These are phyloP conservation scores for Leptinotarsa texana DNA, from an alignment of 1,140 invertebrate genomes.

Conservation along the genomic window DNA sequence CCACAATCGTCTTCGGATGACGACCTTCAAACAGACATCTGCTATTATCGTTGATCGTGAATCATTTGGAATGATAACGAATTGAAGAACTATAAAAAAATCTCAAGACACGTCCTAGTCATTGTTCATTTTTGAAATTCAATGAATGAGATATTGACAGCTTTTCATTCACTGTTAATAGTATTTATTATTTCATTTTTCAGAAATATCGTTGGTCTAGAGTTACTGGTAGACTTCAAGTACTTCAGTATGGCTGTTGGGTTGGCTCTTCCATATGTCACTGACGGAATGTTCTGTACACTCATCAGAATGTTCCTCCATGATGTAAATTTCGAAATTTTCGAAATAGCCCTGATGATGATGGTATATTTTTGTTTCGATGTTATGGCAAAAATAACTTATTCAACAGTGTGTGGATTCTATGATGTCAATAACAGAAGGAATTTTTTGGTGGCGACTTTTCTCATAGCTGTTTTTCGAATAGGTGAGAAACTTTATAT, in stretches of 20 bases:
- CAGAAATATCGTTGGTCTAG: neutral
- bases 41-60: no score
- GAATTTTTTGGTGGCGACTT: neutral
- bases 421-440: neutral
- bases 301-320: neutral
- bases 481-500: neutral
- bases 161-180: no score
- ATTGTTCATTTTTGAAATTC: no score
- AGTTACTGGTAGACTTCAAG: neutral
- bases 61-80: no score
- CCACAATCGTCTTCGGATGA: no score
- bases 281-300: neutral
- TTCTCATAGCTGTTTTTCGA: neutral
- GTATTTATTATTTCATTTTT: neutral
- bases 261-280: neutral
- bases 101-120: no score
- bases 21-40: no score
- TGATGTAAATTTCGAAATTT: neutral
- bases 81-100: no score
- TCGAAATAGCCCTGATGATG: neutral
- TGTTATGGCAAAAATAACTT: neutral
- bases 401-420: neutral
- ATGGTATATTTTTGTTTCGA: neutral
- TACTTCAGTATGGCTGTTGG: neutral
- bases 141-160: no score